These are phyloP conservation scores for Ips nitidus DNA, from an alignment of 1,140 invertebrate genomes.

Conservation along the genomic window DNA sequence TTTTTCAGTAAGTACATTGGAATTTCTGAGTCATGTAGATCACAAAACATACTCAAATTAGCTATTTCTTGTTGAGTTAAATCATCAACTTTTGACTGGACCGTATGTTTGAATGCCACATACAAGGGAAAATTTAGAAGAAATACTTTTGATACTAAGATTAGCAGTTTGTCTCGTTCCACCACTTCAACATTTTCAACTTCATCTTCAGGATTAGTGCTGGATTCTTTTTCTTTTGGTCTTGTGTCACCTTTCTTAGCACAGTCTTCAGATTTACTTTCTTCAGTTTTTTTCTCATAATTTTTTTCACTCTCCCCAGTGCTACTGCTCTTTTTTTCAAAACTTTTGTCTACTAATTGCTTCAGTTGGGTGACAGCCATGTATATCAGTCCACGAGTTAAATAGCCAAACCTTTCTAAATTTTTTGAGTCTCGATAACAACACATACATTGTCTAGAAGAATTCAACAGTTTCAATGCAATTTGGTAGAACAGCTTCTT, in stretches of 20 bases:
- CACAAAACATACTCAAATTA: slow-evolving; percentile 80
- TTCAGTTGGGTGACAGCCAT: slow-evolving; percentile 74
- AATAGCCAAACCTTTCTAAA: slow-evolving; percentile 83
- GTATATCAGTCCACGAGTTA: slow-evolving; percentile 80
- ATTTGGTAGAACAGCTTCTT: no score
- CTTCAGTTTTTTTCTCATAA: not conserved
- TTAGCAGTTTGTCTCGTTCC: slow-evolving; percentile 76
- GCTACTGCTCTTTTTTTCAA: slow-evolving; percentile 25
- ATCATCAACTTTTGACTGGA: slow-evolving; percentile 74
- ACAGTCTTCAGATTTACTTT: not conserved
- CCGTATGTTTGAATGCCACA: slow-evolving; percentile 85
- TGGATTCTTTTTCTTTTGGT: slow-evolving; percentile 28
- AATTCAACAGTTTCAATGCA: not conserved
- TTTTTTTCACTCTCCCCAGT: not conserved
- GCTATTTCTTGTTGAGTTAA: slow-evolving; percentile 75
- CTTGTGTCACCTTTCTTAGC: slow-evolving; percentile 32
- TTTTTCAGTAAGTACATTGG: slow-evolving; percentile 86
- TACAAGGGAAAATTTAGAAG: slow-evolving; percentile 89
- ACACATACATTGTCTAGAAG: slow-evolving; percentile 85
- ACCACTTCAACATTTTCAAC: slow-evolving; percentile 50
- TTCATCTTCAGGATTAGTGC: slow-evolving; percentile 37
- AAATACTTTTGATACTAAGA: slow-evolving; percentile 80
- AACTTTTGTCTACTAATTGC: slow-evolving; percentile 59
- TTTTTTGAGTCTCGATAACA: slow-evolving; percentile 88
- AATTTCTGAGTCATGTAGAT: slow-evolving; percentile 90